Evolutionary conservation across 2,797 vertebrate species (phyloP), one percentile per base, ranked within the genome.

Genomic region (Leptatherina wallacei): DNA sequence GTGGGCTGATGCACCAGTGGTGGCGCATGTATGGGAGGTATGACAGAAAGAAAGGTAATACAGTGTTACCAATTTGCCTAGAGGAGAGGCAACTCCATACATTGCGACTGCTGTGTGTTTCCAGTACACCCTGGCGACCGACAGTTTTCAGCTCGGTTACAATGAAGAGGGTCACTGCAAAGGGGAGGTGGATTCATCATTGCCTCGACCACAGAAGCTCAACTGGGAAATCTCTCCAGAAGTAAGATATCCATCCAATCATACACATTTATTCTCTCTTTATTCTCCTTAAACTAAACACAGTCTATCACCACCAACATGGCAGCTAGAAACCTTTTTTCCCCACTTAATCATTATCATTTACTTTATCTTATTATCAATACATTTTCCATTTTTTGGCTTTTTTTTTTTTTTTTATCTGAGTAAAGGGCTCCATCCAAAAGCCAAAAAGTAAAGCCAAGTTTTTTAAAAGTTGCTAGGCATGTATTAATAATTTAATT

Each of bases 11-110:
- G 96, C 94, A 5, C 96, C 97, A 0, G 91, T 96, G 29, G 52
- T 97, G 3, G 95, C 95, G 49, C 97, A 98, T 49, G 75, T 96
- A 71, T 97, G 95, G 95, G 96, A 97, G 96, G 96, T 96, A 81
- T 84, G 89, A 29, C 49, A 32, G 30, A 20, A 8, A 1, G 8
- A 35, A 22, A 27, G 1, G 11, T 30, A 16, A 7, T 20, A 14
- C 24, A 30, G 18, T 35, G 9, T 35, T 16, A 3, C 29, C 4
- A 5, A 32, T 1, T 22, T 4, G 0, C 14, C n/a, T 5, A 16
- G 12, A 60, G 4, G 42, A 44, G 10, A 55, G 8, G 1, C n/a
- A 7, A 0, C 38, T 33, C 30, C 38, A 7, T 12, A 8, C n/a
- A 36, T 24, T 16, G 24, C 22, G n/a, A 27, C 3, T 10, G 24